A percentile compares a stretch with the other conserved stretches of the same genome.
Evolutionary conservation across 2,797 vertebrate genomes (phyloP).

Genomic region (Pelochelys cantorii): DNA sequence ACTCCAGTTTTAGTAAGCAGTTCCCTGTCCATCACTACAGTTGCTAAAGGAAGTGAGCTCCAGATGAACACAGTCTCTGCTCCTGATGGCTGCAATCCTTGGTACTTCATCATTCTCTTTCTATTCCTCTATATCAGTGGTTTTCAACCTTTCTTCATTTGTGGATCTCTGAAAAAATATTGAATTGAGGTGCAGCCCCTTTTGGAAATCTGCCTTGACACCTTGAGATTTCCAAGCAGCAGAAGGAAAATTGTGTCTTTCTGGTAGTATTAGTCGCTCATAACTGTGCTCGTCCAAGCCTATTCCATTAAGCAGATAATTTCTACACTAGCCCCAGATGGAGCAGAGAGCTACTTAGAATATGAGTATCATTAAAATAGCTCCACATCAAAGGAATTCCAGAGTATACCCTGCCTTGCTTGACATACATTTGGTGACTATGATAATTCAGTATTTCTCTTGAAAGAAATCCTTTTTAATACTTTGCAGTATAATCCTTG

Average conservation of each 20-base stretch:
- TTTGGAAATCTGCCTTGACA: neutral
- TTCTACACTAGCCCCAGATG: neutral
- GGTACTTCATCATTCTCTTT: neutral
- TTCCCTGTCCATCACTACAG: neutral
- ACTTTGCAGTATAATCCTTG: neutral
- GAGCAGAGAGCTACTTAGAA: neutral
- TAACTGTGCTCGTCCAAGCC: neutral
- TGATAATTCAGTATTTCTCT: neutral
- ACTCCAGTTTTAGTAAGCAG: neutral
- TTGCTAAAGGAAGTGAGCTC: neutral
- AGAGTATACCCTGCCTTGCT: neutral
- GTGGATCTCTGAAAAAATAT: neutral
- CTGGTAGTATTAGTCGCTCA: neutral
- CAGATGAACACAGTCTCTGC: neutral
- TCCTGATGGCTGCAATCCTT: neutral
- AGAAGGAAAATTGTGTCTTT: neutral
- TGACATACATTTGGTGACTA: neutral
- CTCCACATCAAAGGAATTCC: neutral
- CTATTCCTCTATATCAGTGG: neutral
- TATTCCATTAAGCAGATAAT: accelerated
- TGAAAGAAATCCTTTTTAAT: neutral
- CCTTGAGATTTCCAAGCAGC: neutral
- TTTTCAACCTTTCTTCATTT: neutral
- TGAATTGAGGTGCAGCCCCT: neutral
- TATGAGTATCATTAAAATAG: neutral